These are phyloP conservation scores for Eulacestoma nigropectus DNA, from an alignment of 2,113 vertebrate genomes.

Conservation along the genomic window DNA sequence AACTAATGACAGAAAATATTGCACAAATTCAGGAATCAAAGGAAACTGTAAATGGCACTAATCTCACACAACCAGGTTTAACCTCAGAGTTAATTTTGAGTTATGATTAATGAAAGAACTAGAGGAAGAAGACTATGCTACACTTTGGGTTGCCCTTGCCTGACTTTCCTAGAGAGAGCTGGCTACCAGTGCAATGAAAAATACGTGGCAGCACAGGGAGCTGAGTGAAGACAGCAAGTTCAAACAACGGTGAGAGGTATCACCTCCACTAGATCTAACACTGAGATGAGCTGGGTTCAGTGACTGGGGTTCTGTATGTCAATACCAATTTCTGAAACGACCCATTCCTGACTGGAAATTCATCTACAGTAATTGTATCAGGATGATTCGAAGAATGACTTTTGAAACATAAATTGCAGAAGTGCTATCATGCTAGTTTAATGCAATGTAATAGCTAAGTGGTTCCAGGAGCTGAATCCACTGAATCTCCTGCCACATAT, in stretches of 20 bases:
- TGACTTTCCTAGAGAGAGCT: not conserved
- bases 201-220: not conserved
- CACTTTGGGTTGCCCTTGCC: not conserved
- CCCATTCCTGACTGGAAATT: not conserved
- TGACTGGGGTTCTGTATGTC: not conserved
- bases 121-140: not conserved
- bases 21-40: not conserved
- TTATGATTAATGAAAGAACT: not conserved
- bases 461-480: not conserved
- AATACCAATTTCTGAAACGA: not conserved
- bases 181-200: not conserved
- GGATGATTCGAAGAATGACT: not conserved
- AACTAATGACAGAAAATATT: not conserved
- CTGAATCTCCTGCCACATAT: not conserved
- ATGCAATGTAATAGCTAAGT: not conserved
- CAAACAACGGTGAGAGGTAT: not conserved
- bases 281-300: not conserved
- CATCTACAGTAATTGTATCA: conserved; percentile 2
- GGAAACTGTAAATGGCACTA: not conserved
- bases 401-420: conserved; percentile 36
- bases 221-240: not conserved
- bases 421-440: not conserved
- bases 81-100: not conserved
- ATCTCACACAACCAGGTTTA: not conserved
- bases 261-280: not conserved